Base-by-base conservation (phyloP, 2,888 invertebrate species). In the Ichneumoninae sp. region DNA sequence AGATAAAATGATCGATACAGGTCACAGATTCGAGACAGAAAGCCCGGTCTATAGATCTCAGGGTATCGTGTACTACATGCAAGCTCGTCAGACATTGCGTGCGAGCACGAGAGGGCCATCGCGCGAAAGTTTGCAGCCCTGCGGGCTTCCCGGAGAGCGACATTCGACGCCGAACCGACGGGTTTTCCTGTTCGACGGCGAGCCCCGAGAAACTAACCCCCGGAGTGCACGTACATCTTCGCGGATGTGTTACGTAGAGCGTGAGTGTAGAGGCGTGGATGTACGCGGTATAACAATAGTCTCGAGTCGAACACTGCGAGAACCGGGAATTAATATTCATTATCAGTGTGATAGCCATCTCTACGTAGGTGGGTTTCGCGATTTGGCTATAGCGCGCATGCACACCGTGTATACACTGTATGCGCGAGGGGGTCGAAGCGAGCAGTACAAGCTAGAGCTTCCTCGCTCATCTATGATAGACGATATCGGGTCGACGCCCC, bases 301-400 rank as follows among this genome's bases (percentile, higher is more conserved):
- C 63, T 33, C n/a, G 47, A 63, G 30, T 7, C 60, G 73, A 30
- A 33, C 60, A 73, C 44, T 47, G 63, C 47, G 44, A n/a, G 63
- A 26, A 63, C n/a, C 65, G 57, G 36, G 60, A 66, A 82, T 85
- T 79, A 76, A 82, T 85, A 85, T 85, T 82, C 70, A 85, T 85
- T 82, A 82, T 85, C 79, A 60, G 47, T 13, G 76, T 68, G 83
- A 81, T 84, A 66, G 82, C 75, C 82, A 85, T 85, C 78, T 81
- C 54, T 70, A 63, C 71, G 75, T 66, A 70, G 33, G 71, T 73
- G 69, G 69, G 78, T 85, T 78, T 79, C 78, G 22, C 70, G 65
- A 79, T 82, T 85, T 70, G 54, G 40, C 65, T 60, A 36, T 60
- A 50, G 44, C 73, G 52, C 66, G 52, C 44, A n/a, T 33, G 10